Base-by-base conservation (phyloP, 2,888 invertebrate species). In the Cephalotes varians region DNA sequence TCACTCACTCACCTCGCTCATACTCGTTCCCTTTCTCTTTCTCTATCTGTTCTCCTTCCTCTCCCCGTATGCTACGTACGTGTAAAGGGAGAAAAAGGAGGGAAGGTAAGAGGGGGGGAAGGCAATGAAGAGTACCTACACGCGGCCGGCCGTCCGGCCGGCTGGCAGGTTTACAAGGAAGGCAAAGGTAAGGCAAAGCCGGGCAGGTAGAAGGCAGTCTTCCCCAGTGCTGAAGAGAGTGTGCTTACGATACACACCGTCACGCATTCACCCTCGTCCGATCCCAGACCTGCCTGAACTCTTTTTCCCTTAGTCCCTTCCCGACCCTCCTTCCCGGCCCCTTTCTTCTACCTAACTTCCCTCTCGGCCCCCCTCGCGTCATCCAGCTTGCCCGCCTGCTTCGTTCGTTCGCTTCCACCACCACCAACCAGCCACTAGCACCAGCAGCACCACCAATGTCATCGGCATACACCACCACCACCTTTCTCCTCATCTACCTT, bases 231-330 rank as follows among this genome's bases (percentile, higher is more conserved):
- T 79, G 83, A 82, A 82, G 87, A 85, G 85, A 85, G 86, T 80
- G 86, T 80, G 72, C 79, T 82, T 85, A 85, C 85, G 90, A 88
- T 84, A 86, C 91, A 90, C 90, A 90, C 91, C 91, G 92, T 92
- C 92, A 92, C 91, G 91, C 92, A 91, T 92, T 93, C 92, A 93
- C 93, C 93, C 93, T 93, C 93, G 85, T 87, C 89, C 88, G 89
- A 91, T 89, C 90, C 90, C 92, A 92, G 93, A 93, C 93, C 93
- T 93, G 91, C 91, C 93, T 90, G 91, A 93, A 93, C 92, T 92
- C 91, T 92, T 92, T 92, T 91, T 91, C 91, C 90, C 90, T 89
- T 91, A 88, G 90, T 90, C 90, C 90, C 90, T 91, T 90, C 88
- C 86, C 86, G 82, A 83, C 87, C 87, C 89, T 90, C 85, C 84